Percentiles rank a stretch among this genome's conserved stretches.
Evolutionary conservation across 2,888 invertebrate genomes (phyloP).

Genomic region (Hydrotaea diabolus): DNA sequence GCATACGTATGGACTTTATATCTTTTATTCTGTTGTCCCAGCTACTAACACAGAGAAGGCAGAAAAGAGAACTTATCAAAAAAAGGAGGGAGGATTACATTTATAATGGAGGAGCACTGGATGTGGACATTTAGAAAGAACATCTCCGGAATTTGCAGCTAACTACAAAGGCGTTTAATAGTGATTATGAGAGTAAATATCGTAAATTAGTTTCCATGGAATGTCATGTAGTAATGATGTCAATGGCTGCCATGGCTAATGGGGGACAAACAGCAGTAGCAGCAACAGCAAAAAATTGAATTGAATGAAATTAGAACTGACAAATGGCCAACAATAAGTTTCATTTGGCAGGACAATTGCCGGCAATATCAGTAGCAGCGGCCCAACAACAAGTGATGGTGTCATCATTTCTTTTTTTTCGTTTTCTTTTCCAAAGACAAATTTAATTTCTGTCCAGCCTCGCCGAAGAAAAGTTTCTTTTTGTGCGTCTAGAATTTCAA

Average conservation of each 20-base stretch:
- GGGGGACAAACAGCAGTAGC: too few species aligned
- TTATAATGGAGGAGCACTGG: neutral
- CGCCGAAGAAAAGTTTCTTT: too few species aligned
- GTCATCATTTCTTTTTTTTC: conserved; percentile 40
- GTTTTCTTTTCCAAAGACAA: neutral
- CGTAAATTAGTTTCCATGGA: conserved; percentile 35
- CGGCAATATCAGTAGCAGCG: neutral
- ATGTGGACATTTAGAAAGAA: neutral
- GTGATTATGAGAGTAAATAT: conserved; percentile 40
- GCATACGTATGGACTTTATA: conserved; percentile 41
- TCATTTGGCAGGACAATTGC: neutral
- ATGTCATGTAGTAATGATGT: conserved; percentile 15
- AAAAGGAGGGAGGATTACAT: neutral
- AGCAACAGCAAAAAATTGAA: neutral
- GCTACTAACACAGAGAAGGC: neutral
- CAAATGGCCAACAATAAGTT: conserved; percentile 44
- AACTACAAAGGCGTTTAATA: conserved; percentile 30
- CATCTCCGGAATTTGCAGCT: neutral
- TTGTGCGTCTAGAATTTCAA: too few species aligned
- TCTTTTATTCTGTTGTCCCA: conserved; percentile 31
- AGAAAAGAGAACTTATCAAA: conserved; percentile 14
- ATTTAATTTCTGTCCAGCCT: neutral
- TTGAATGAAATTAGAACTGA: conserved; percentile 41
- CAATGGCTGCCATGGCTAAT: neutral
- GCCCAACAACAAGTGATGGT: neutral